Percentiles rank a stretch among this genome's conserved stretches.
phyloP scores from a whole-genome alignment of 64 coral and sea anemone genomes.

The Stylophora pistillata region DNA sequence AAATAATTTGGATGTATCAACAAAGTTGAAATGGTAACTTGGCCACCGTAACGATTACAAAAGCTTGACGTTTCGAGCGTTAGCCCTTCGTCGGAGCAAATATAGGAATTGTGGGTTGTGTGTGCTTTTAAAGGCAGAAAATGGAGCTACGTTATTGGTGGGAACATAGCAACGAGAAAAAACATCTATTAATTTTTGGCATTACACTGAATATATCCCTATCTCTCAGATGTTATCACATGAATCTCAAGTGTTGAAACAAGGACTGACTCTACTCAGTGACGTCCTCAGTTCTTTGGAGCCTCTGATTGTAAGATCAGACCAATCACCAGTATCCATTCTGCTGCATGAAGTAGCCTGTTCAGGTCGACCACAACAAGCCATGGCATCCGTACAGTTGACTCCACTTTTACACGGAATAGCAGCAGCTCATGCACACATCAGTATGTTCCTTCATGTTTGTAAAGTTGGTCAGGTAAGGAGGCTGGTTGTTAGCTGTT shows the following conservation, averaged over 20 bases:
- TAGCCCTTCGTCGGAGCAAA: no score
- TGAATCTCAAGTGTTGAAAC: slow-evolving; percentile 85
- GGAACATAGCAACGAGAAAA: no score
- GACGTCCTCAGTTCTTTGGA: slow-evolving; percentile 64
- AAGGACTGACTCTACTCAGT: slow-evolving; percentile 72
- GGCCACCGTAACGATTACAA: no score
- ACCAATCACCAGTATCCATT: slow-evolving; percentile 43
- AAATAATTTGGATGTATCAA: no score
- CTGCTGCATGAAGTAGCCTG: slow-evolving; percentile 81
- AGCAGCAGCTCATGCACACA: slow-evolving; percentile 84
- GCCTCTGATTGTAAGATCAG: slow-evolving; percentile 45
- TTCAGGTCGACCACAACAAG: slow-evolving; percentile 71
- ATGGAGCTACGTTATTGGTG: no score
- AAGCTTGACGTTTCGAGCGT: no score
- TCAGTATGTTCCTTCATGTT: slow-evolving; percentile 92
- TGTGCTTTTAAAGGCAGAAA: no score
- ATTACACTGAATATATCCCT: background rate
- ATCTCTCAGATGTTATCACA: slow-evolving; percentile 80
- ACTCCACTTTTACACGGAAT: slow-evolving; percentile 89
- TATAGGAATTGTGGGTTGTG: no score
- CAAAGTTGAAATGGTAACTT: no score
- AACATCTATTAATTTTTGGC: background rate
- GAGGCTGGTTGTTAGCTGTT: background rate
- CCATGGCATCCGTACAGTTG: slow-evolving; percentile 76
- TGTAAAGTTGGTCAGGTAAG: slow-evolving; percentile 87